A percentile compares a stretch with the other conserved stretches of the same genome.
These are phyloP conservation scores for Corvus moneduloides DNA, from an alignment of 2,113 vertebrate species.

Conservation along the genomic window DNA sequence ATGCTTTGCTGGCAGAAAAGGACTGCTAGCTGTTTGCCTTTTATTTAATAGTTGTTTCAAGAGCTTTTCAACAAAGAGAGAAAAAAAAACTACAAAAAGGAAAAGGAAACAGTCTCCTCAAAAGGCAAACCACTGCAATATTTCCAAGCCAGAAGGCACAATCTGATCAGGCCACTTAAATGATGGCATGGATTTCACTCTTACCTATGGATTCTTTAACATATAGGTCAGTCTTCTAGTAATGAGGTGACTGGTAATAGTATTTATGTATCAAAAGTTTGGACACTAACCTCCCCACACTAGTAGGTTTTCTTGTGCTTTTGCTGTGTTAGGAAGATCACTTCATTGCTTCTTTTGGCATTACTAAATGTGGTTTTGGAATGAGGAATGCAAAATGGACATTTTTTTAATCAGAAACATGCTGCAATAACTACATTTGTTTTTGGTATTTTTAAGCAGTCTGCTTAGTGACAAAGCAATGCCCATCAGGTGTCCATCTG, in stretches of 20 bases:
- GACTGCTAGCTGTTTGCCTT: conserved; percentile 9
- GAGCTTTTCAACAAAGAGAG: not conserved
- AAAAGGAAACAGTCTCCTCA: not conserved
- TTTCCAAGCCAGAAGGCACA: not conserved
- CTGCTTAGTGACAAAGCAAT: not conserved
- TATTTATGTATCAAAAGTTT: not conserved
- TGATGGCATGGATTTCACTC: not conserved
- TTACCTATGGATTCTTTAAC: not conserved
- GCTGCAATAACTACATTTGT: not conserved
- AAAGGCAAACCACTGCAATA: not conserved
- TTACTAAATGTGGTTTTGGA: not conserved
- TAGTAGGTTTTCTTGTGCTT: not conserved
- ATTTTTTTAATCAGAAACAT: conserved; percentile 33
- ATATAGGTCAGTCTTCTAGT: not conserved
- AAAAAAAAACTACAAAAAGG: not conserved
- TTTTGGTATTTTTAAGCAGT: not conserved
- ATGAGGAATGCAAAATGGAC: conserved; percentile 8
- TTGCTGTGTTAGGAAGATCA: not conserved
- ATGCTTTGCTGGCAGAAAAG: not conserved
- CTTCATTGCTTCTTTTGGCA: conserved; percentile 22
- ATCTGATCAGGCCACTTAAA: not conserved
- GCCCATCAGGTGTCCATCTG: not conserved
- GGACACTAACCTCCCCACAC: not conserved
- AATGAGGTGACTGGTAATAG: not conserved
- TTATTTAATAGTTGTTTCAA: conserved; percentile 1